A percentile compares a stretch with the other conserved stretches of the same genome.
Evolutionary conservation across 2,113 vertebrate genomes (phyloP).

Genomic region (Cariama cristata): DNA sequence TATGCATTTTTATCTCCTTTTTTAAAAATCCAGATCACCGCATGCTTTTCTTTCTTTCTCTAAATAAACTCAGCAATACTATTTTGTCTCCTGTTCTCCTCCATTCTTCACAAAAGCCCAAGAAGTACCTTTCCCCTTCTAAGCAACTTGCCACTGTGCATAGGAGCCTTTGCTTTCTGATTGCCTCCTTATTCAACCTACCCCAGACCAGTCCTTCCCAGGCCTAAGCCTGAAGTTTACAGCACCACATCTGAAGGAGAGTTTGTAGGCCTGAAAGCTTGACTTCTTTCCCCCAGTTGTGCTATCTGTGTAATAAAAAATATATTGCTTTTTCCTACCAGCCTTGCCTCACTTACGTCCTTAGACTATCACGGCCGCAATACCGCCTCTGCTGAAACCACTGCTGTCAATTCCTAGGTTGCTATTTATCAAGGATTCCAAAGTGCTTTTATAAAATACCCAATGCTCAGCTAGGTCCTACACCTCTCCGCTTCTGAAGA

Average conservation of each 20-base stretch:
- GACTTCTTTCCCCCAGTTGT: not conserved
- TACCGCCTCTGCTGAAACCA: not conserved
- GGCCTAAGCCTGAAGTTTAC: not conserved
- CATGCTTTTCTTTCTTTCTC: not conserved
- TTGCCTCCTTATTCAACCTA: not conserved
- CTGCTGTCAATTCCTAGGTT: not conserved
- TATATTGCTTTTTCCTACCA: not conserved
- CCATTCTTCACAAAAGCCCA: not conserved
- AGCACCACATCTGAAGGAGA: not conserved
- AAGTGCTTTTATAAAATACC: not conserved
- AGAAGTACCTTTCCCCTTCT: not conserved
- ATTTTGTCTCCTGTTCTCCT: not conserved
- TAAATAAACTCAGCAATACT: not conserved
- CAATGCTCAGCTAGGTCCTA: not conserved
- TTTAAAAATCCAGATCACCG: not conserved
- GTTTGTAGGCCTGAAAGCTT: not conserved
- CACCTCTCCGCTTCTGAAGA: not conserved
- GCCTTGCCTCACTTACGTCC: not conserved
- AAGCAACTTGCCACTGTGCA: not conserved
- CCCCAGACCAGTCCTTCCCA: not conserved
- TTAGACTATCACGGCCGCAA: not conserved
- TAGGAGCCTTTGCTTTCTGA: not conserved
- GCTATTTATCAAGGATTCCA: not conserved
- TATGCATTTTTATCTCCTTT: not conserved
- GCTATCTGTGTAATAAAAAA: not conserved